phyloP scores from a whole-genome alignment of 2,888 invertebrate species.

The Dioctria rufipes region DNA sequence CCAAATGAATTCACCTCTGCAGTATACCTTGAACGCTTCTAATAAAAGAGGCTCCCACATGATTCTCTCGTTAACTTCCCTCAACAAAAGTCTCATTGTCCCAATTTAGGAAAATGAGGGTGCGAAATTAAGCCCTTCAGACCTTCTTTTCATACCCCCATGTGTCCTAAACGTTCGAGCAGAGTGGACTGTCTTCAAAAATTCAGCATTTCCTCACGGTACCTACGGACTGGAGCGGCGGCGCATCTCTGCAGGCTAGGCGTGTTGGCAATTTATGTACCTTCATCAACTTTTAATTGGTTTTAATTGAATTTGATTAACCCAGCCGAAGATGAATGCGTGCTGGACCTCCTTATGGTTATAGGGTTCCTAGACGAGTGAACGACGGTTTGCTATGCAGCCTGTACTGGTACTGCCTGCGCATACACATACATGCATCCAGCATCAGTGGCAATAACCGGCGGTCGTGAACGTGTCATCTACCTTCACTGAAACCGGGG shows the following conservation, averaged over 20 bases:
- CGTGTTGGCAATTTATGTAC: slow-evolving; percentile 52
- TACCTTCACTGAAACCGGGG: slow-evolving; percentile 16
- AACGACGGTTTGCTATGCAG: not conserved
- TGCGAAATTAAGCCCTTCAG: slow-evolving; percentile 45
- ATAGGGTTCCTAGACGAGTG: slow-evolving; percentile 16
- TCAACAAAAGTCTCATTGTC: slow-evolving; percentile 36
- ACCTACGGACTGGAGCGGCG: slow-evolving; percentile 6
- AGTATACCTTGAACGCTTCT: slow-evolving; percentile 16
- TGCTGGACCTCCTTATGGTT: slow-evolving; percentile 34
- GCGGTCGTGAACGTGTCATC: slow-evolving; percentile 30
- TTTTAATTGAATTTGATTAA: slow-evolving; percentile 58
- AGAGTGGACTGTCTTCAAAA: not conserved
- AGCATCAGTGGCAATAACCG: slow-evolving; percentile 35
- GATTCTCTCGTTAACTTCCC: slow-evolving; percentile 23
- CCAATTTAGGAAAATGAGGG: slow-evolving; percentile 47
- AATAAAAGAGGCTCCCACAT: slow-evolving; percentile 38
- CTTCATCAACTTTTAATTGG: slow-evolving; percentile 57
- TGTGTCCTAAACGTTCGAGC: not conserved
- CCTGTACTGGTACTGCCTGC: no score
- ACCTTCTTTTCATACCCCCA: slow-evolving; percentile 7
- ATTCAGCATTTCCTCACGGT: not conserved
- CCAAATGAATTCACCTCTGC: not conserved
- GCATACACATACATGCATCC: no score
- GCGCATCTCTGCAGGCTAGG: slow-evolving; percentile 25
- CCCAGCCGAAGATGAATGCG: slow-evolving; percentile 44